These are phyloP conservation scores for Agrotis ipsilon DNA, from an alignment of 2,888 invertebrate species.

Conservation along the genomic window DNA sequence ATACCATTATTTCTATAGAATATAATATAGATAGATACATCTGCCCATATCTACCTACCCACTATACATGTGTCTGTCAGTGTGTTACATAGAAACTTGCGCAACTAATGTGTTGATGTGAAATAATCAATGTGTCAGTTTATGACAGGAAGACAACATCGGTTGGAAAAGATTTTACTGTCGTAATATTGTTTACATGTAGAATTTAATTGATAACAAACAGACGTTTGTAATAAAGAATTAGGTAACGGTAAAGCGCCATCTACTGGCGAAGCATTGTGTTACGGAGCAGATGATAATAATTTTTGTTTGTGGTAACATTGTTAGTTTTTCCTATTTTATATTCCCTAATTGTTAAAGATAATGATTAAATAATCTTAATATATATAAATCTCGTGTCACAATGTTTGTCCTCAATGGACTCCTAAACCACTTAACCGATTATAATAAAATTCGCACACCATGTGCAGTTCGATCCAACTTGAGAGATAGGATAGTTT, in stretches of 20 bases:
- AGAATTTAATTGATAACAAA: not conserved
- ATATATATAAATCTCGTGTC: no score
- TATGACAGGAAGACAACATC: slow-evolving; percentile 10
- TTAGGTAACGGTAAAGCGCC: not conserved
- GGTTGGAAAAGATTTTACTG: slow-evolving; percentile 12
- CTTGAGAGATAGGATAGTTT: no score
- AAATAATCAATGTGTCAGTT: slow-evolving; percentile 9
- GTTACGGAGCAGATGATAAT: no score
- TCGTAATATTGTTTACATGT: no score
- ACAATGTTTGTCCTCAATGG: no score
- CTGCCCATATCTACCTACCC: not conserved
- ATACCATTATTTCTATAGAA: slow-evolving; percentile 13
- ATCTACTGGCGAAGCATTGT: not conserved
- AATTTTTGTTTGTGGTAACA: no score
- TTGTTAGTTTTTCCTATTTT: no score
- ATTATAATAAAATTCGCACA: no score
- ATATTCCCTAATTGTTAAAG: no score
- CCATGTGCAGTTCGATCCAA: no score
- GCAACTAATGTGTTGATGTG: slow-evolving; percentile 34
- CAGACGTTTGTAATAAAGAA: not conserved
- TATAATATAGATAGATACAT: slow-evolving; percentile 10
- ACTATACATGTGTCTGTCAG: not conserved
- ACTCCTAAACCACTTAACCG: no score
- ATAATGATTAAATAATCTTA: no score
- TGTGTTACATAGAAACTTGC: slow-evolving; percentile 34